Evolutionary conservation across 2,888 invertebrate species (phyloP), one percentile per base, ranked within the genome.

Genomic region (Aspidapion aeneum): DNA sequence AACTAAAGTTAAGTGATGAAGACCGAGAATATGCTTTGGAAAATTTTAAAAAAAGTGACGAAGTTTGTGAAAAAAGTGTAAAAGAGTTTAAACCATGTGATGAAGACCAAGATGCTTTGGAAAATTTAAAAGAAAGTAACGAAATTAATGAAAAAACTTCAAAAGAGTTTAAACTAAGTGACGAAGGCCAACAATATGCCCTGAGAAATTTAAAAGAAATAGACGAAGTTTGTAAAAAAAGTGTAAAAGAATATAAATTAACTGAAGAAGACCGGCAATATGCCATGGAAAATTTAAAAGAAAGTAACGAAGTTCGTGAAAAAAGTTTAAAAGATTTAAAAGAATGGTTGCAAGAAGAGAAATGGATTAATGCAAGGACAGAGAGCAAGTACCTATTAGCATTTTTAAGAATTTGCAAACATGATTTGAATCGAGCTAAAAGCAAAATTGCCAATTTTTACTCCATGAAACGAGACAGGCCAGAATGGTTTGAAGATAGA

Each of bases 371-470:
- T 64, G 80, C 79, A 0, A 75, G 79, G 57, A 73, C 75, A 71
- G 84, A 86, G 66, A 80, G 81, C 35, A 78, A 82, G 64, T 81
- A 81, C 55, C 80, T 88, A 60, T 67, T 85, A 18, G 79, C 84
- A 18, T 89, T 88, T 74, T 72, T 89, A 57, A 80, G 87, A 55
- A 83, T 84, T 21, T 85, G 86, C 71, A 89, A 89, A 75, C 87
- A 83, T 71, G 80, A 87, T 70, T 63, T 84, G 2, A 84, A 85
- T 1, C 82, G 81, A 68, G 81, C 86, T 1, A 85, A 87, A 72
- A 75, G 70, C 58, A 88, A 87, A 74, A 73, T 89, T 3, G 77
- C 74, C 64, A 84, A 83, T 77, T 87, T 83, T 73, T 85, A 86
- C 70, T 77, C 77, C 55, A 85, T 88, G 80, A 80, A 84, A 62